Base-by-base conservation (phyloP, 2,797 vertebrate species). In the Gymnocypris eckloni region DNA sequence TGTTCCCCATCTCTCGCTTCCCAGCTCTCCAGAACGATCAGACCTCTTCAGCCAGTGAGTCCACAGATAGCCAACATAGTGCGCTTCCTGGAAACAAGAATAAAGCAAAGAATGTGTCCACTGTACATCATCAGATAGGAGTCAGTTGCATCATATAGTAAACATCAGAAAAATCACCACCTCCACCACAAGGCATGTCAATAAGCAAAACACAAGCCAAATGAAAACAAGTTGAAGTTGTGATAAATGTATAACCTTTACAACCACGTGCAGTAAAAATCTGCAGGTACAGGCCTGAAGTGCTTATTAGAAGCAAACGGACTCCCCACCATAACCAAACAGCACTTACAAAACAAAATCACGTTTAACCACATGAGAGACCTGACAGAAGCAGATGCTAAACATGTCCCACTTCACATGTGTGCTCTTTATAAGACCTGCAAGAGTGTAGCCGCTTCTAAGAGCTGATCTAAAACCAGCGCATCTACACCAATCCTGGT, bases 1-100 rank as follows among this genome's bases (percentile, higher is more conserved):
- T 97, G 94, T 99, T 99, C 92, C 98, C 98, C 98, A 99, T 99
- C 91, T 93, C 96, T 92, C 81, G 52, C 70, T 82, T 88, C 56
- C 87, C 6, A 87, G 82, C 88, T 71, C 89, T 89, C 86, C 73
- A 45, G 71, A 89, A 59, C 16, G 10, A 37, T 87, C 67, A 76
- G 81, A 81, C 73, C 84, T 66, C 80, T 87, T 70, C 56, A 89
- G 85, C 83, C 88, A 48, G 86, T 82, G 52, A 83, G 86, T 90
- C 81, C 25, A 41, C 37, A 72, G 48, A 67, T 43, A 79, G 59
- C 25, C 16, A 7, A 20, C 86, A 89, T 87, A 11, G 22, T 81
- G 89, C 3, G 37, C 45, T 83, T 76, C 82, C 87, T 88, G 59
- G 67, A 15, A 85, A 70, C 52, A 86, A 45, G 45, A 73, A 67